Base-by-base conservation (phyloP, 2,113 vertebrate species). In the Menura novaehollandiae region DNA sequence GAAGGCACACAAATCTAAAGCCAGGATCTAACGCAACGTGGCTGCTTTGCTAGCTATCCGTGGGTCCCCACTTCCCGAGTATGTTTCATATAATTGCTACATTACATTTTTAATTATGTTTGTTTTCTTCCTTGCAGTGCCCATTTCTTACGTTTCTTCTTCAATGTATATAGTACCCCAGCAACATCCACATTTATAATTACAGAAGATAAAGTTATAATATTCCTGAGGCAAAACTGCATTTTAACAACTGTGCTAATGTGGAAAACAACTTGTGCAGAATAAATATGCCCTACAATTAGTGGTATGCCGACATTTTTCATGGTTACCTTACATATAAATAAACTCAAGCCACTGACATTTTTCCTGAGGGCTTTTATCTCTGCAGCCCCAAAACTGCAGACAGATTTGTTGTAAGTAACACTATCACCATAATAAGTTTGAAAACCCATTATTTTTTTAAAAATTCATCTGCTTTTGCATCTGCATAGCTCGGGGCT, bases 401-500 rank as follows among this genome's bases (percentile, higher is more conserved):
- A 97, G 90, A 94, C 95, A 96, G 93, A 97, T 97, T 97, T 93
- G 90, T 95, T 96, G 95, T 91, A 97, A 96, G 95, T 97, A 95
- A 96, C 96, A 97, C 97, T 97, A 95, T 93, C 66, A 44, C 88
- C 63, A 53, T 84, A 81, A 75, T 98, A 98, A 98, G 97, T 98
- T 97, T 97, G 95, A 97, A 97, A 97, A 90, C 30, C 92, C 88
- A 33, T 91, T 97, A 72, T 98, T 96, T 60, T 91, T 67, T 26
- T 2, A 5, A 18, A 63, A 85, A 97, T 97, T 96, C 81, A 90
- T 97, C 97, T 98, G 85, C 88, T 91, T 95, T 97, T 97, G 67
- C 94, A 98, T 98, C 97, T 98, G 97, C 94, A 90, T 97, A 74
- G 97, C 98, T 98, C 12, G 46, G 63, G 97, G 98, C 98, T 97